Conservation (phyloP, 2,113 vertebrate genomes). For the Urocolius indicus region DNA sequence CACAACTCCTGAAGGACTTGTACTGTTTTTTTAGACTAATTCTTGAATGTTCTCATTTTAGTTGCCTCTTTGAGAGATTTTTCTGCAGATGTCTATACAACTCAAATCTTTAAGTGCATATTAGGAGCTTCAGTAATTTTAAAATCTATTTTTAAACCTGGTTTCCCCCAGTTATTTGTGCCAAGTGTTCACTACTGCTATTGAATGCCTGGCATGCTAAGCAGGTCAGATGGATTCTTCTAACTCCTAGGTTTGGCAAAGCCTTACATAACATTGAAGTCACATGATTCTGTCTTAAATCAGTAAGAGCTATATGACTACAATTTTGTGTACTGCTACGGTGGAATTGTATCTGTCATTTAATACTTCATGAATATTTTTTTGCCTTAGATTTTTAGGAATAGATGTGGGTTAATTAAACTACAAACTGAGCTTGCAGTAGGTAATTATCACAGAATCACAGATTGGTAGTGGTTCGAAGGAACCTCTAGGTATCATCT, state of each 20-base stretch:
- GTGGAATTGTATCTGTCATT: not conserved
- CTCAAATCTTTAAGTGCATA: not conserved
- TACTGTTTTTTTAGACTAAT: not conserved
- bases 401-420: conserved; percentile 18
- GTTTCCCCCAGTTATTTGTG: not conserved
- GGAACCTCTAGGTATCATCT: too few species aligned
- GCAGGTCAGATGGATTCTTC: not conserved
- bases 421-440: not conserved
- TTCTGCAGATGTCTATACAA: not conserved
- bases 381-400: not conserved
- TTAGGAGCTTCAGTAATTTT: not conserved
- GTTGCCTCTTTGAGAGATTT: not conserved
- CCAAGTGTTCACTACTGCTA: not conserved
- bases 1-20: not conserved
- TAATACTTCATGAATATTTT: not conserved
- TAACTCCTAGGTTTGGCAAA: not conserved
- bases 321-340: not conserved
- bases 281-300: not conserved
- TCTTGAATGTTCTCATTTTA: not conserved
- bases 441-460: not conserved
- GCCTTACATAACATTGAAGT: not conserved
- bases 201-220: not conserved
- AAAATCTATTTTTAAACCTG: not conserved
- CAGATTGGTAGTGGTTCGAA: too few species aligned
- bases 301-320: not conserved